Percentiles rank a stretch among this genome's conserved stretches.
Evolutionary conservation across 2,797 vertebrate species (phyloP).

Genomic region (Pangasius macronema): DNA sequence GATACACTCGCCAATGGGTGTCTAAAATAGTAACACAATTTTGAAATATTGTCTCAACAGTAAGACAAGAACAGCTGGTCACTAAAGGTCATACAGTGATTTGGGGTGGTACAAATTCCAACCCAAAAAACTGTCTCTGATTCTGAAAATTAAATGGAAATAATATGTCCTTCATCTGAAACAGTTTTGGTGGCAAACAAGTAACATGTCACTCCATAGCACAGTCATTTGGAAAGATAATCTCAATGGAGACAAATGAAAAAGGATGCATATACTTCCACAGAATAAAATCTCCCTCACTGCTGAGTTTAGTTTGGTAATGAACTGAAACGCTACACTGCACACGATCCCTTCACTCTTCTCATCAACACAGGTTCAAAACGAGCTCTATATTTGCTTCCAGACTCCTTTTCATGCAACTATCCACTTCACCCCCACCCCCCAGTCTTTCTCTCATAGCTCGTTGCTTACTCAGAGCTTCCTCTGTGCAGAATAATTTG

Average conservation of each 20-base stretch:
- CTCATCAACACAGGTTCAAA: not conserved
- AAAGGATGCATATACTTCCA: not conserved
- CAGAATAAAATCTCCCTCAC: not conserved
- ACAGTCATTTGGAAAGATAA: not conserved
- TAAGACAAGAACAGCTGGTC: slow-evolving; percentile 28
- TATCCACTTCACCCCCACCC: not conserved
- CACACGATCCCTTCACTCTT: not conserved
- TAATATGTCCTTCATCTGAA: not conserved
- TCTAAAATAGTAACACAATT: slow-evolving; percentile 46
- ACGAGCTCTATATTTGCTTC: slow-evolving; percentile 18
- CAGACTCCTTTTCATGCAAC: not conserved
- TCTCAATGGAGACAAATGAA: not conserved
- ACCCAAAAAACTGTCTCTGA: not conserved
- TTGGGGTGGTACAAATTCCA: not conserved
- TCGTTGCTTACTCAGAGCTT: slow-evolving; percentile 47
- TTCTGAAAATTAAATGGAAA: not conserved
- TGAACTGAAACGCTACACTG: not conserved
- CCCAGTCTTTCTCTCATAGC: slow-evolving; percentile 8
- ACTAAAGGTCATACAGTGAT: not conserved
- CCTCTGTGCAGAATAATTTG: slow-evolving; percentile 47
- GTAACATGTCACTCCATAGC: not conserved
- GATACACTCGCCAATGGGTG: slow-evolving; percentile 1
- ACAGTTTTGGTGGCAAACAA: not conserved
- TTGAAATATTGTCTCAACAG: slow-evolving; percentile 15
- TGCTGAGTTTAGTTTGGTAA: not conserved